phyloP scores from a whole-genome alignment of 2,797 vertebrate species.

The Calcarius lapponicus region DNA sequence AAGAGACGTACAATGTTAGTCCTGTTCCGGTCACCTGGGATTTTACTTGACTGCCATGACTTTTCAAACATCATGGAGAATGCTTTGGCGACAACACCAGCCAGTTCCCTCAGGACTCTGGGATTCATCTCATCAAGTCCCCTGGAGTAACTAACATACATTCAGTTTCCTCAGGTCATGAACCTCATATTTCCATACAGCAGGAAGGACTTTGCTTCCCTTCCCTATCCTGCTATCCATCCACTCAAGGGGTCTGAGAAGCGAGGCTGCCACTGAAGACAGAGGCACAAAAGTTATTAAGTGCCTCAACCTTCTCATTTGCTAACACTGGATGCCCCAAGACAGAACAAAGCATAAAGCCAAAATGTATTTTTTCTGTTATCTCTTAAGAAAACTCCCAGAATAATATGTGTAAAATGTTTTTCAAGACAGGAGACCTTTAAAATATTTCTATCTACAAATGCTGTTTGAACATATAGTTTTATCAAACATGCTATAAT shows the following conservation, averaged over 20 bases:
- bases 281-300: not conserved
- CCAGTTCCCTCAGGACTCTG: not conserved
- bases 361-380: not conserved
- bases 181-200: not conserved
- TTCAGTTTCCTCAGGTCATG: not conserved
- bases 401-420: not conserved
- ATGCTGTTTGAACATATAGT: not conserved
- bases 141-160: rapidly evolving
- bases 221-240: too few species aligned
- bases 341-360: not conserved
- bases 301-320: not conserved
- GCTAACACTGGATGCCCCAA: not conserved
- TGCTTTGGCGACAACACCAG: not conserved
- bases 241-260: not conserved
- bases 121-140: not conserved
- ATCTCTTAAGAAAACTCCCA: not conserved
- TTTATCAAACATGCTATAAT: not conserved
- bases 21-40: not conserved
- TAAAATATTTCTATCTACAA: not conserved
- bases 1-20: not conserved
- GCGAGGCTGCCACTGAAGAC: not conserved
- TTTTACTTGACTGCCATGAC: not conserved
- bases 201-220: not conserved
- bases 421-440: not conserved
- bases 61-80: not conserved